These are phyloP conservation scores for Caenorhabditis sp. DNA, from an alignment of 2,888 invertebrate species.

Conservation along the genomic window DNA sequence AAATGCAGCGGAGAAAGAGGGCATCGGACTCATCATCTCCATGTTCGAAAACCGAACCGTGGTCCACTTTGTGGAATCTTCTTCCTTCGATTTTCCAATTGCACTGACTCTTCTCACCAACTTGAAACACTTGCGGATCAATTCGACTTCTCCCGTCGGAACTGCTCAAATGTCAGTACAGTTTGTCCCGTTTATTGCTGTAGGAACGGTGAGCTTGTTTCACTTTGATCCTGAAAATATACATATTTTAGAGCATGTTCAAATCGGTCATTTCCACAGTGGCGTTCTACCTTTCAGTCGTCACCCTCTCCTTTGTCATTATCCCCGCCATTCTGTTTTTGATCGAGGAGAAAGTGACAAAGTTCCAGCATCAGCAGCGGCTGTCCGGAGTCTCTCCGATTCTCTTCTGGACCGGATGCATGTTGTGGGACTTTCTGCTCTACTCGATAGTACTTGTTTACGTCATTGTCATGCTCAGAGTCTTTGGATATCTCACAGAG, in stretches of 20 bases:
- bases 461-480: neutral
- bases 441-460: neutral
- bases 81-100: constrained; percentile 24
- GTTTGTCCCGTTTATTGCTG: constrained; percentile 20
- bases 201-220: neutral
- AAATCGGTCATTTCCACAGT: neutral
- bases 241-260: neutral
- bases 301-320: constrained; percentile 64
- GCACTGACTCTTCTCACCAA: constrained; percentile 30
- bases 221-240: too few species aligned
- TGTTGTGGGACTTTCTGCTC: constrained; percentile 22
- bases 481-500: constrained; percentile 6
- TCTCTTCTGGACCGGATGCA: constrained; percentile 21
- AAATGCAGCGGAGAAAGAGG: constrained; percentile 7
- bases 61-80: constrained; percentile 4
- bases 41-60: constrained; percentile 14
- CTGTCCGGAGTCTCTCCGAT: constrained; percentile 26
- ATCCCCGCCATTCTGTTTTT: constrained; percentile 68
- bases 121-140: constrained; percentile 27
- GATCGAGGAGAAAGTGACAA: constrained; percentile 69
- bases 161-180: neutral
- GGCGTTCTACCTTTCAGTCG: neutral
- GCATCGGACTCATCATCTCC: constrained; percentile 23
- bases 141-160: constrained; percentile 23
- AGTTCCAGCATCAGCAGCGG: constrained; percentile 69